Percentiles rank a stretch among this genome's conserved stretches.
Evolutionary conservation across 2,797 vertebrate species (phyloP).

Genomic region (Macrochelys suwanniensis): DNA sequence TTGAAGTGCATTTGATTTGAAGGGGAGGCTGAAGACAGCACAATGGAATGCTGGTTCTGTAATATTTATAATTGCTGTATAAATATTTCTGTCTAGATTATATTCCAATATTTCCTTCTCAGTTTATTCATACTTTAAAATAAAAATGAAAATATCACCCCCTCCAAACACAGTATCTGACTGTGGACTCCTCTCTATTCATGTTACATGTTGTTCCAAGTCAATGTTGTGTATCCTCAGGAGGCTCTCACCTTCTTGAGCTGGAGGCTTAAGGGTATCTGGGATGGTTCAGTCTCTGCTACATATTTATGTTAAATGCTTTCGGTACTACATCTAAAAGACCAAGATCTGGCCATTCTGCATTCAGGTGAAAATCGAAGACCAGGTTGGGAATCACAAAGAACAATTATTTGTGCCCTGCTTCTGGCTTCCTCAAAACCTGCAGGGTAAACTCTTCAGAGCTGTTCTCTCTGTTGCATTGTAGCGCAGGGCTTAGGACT

Average conservation of each 20-base stretch:
- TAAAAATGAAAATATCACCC: background rate
- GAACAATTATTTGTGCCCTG: background rate
- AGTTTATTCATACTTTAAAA: background rate
- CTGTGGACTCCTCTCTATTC: fast-evolving
- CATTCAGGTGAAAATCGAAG: background rate
- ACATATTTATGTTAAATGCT: background rate
- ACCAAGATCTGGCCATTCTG: background rate
- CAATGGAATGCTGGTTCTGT: slow-evolving; percentile 40
- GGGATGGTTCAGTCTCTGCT: background rate
- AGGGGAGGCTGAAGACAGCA: background rate
- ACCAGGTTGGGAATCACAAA: background rate
- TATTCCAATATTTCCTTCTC: slow-evolving; percentile 3
- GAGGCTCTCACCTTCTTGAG: background rate
- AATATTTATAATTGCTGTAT: slow-evolving; percentile 46
- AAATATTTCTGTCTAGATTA: slow-evolving; percentile 58
- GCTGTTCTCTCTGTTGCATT: background rate
- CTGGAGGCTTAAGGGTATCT: background rate
- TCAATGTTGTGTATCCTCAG: background rate
- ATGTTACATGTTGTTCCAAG: background rate
- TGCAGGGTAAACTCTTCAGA: no score
- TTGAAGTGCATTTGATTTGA: background rate
- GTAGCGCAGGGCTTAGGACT: background rate
- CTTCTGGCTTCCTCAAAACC: background rate
- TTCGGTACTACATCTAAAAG: background rate
- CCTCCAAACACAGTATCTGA: background rate